Percentiles rank a stretch among this genome's conserved stretches.
phyloP scores from a whole-genome alignment of 2,888 invertebrate genomes.

The Cheilosia urbana region DNA sequence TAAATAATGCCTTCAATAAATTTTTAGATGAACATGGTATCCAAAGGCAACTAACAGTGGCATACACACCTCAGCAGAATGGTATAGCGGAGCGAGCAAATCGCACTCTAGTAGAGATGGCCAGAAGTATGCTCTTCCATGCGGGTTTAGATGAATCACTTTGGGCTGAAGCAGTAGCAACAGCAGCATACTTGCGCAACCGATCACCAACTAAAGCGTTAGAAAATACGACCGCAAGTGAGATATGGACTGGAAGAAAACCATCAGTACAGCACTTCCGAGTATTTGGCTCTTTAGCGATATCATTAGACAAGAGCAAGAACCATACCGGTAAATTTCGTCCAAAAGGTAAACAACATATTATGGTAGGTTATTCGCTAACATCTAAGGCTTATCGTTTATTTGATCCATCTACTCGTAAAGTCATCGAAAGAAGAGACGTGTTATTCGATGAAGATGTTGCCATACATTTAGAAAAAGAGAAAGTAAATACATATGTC shows the following conservation, averaged over 20 bases:
- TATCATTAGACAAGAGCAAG: not conserved
- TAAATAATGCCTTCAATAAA: not conserved
- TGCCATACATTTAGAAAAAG: too few species aligned
- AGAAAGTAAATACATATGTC: slow-evolving; percentile 7
- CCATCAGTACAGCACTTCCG: slow-evolving; percentile 57
- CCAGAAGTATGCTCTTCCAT: slow-evolving; percentile 77
- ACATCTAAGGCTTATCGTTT: slow-evolving; percentile 1
- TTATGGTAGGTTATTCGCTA: slow-evolving; percentile 28
- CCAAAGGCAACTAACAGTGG: not conserved
- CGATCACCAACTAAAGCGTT: slow-evolving; percentile 61
- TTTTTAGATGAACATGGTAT: slow-evolving; percentile 1
- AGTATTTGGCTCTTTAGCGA: not conserved
- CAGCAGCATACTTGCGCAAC: slow-evolving; percentile 71
- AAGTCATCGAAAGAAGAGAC: slow-evolving; percentile 37
- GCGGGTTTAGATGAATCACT: slow-evolving; percentile 74
- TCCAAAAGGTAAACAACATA: slow-evolving; percentile 46
- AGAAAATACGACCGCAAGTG: slow-evolving; percentile 60
- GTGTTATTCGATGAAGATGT: slow-evolving; percentile 32
- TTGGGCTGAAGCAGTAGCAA: slow-evolving; percentile 76
- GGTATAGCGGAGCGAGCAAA: not conserved
- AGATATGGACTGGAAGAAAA: slow-evolving; percentile 69
- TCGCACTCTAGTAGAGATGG: slow-evolving; percentile 75
- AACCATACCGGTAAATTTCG: too few species aligned
- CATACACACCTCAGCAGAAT: not conserved
- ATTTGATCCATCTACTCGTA: slow-evolving; percentile 18